phyloP scores from a whole-genome alignment of 2,888 invertebrate genomes.

The Drosophila lutescens region DNA sequence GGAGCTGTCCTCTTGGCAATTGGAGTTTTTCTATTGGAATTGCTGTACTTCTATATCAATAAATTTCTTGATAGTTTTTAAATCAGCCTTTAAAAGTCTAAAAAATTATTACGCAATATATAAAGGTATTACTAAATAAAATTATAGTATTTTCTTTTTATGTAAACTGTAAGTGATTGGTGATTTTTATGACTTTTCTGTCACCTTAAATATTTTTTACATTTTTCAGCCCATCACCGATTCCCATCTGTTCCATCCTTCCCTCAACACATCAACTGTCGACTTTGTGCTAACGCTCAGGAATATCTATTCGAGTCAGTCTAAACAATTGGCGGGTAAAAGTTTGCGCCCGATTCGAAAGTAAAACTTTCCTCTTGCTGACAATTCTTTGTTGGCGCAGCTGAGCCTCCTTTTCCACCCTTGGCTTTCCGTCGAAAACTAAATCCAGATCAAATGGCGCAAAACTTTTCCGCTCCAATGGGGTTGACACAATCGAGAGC shows the following conservation, averaged over 20 bases:
- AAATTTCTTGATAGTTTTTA: no score
- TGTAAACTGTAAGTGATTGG: no score
- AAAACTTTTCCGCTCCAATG: constrained; percentile 54
- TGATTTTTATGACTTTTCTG: neutral
- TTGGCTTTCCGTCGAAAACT: constrained; percentile 2
- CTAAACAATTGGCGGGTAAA: constrained; percentile 48
- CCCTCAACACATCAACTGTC: constrained; percentile 29
- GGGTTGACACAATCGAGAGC: constrained; percentile 39
- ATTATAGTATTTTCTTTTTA: no score
- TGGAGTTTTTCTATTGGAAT: no score
- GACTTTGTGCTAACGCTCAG: constrained; percentile 35
- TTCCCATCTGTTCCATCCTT: constrained; percentile 20
- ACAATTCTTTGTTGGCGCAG: constrained; percentile 48
- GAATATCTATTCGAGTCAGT: constrained; percentile 35
- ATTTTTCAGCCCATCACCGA: neutral
- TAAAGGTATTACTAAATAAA: no score
- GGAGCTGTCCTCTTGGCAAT: no score
- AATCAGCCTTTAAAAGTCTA: no score
- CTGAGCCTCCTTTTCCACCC: constrained; percentile 36
- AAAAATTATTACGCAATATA: no score
- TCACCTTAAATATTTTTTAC: neutral
- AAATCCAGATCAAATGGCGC: constrained; percentile 68
- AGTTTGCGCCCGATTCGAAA: constrained; percentile 63
- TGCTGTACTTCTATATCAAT: no score
- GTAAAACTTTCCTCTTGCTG: constrained; percentile 66